A percentile compares a stretch with the other conserved stretches of the same genome.
Evolutionary conservation across 1,140 invertebrate species (phyloP).

Genomic region (Trachelipus rathkii): DNA sequence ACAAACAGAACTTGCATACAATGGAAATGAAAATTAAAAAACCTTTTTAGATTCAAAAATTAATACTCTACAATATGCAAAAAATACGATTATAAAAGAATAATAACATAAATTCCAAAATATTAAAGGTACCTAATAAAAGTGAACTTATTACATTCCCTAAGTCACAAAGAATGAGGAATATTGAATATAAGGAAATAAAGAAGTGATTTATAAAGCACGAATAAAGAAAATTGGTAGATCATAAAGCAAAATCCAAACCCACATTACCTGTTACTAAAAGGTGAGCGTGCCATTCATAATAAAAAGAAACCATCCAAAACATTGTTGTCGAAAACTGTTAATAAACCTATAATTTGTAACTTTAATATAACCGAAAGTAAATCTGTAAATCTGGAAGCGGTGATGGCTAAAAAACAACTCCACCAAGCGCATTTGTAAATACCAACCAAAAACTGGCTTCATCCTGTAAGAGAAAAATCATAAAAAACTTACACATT

Average conservation of each 20-base stretch:
- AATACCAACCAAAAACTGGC: slow-evolving; percentile 50
- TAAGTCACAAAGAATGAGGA: neutral
- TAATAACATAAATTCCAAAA: too few relatives aligned
- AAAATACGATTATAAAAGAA: too few relatives aligned
- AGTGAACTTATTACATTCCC: neutral
- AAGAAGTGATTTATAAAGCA: neutral
- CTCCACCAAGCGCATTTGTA: slow-evolving; percentile 50
- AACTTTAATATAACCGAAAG: slow-evolving; percentile 49
- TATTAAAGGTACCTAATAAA: neutral
- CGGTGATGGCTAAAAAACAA: slow-evolving; percentile 48
- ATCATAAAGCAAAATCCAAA: neutral
- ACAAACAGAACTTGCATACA: too few relatives aligned
- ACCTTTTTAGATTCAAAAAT: too few relatives aligned
- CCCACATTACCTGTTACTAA: slow-evolving; percentile 43
- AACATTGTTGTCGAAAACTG: slow-evolving; percentile 49
- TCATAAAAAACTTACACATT: neutral
- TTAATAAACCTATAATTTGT: slow-evolving; percentile 48
- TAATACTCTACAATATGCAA: too few relatives aligned
- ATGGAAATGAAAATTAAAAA: too few relatives aligned
- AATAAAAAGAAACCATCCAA: slow-evolving; percentile 50
- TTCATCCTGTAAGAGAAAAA: slow-evolving; percentile 45
- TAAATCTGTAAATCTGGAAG: slow-evolving; percentile 49
- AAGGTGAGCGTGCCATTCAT: slow-evolving; percentile 47
- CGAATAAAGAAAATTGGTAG: neutral
- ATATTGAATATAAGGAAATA: too few relatives aligned